Conservation (phyloP, 2,888 invertebrate species). For the Philonicus albiceps region DNA sequence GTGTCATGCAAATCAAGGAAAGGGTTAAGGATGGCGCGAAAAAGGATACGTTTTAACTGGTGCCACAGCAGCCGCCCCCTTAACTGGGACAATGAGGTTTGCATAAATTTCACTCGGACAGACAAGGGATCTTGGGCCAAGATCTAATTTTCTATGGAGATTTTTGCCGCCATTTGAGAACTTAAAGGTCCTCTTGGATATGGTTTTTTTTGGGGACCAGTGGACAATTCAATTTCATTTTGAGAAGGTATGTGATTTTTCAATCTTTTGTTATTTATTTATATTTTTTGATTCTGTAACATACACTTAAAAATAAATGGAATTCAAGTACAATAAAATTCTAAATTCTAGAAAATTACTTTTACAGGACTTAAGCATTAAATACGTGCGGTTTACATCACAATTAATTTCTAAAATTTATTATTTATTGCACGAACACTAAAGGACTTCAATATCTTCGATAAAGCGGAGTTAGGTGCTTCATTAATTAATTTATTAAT, state of each 20-base stretch:
- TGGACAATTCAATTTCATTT: not conserved
- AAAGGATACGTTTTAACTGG: slow-evolving; percentile 41
- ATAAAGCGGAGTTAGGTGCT: too few relatives aligned
- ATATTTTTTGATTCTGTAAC: too few relatives aligned
- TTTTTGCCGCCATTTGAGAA: slow-evolving; percentile 27
- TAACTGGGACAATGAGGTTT: slow-evolving; percentile 43
- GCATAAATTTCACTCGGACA: slow-evolving; percentile 41
- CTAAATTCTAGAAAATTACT: too few relatives aligned
- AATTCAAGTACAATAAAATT: too few relatives aligned
- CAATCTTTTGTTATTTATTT: too few relatives aligned
- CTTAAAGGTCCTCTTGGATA: not conserved
- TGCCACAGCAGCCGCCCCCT: slow-evolving; percentile 11
- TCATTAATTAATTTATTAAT: too few relatives aligned
- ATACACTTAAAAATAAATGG: too few relatives aligned
- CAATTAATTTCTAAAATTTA: too few relatives aligned
- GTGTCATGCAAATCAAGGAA: slow-evolving; percentile 45
- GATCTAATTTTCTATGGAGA: slow-evolving; percentile 30
- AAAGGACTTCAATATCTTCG: too few relatives aligned
- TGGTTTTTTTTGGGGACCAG: not conserved
- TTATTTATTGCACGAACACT: too few relatives aligned
- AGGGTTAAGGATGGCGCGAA: slow-evolving; percentile 40
- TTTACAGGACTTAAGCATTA: too few relatives aligned
- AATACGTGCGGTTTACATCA: too few relatives aligned
- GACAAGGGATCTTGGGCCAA: slow-evolving; percentile 32
- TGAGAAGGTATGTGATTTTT: not conserved